Evolutionary conservation across 2,888 invertebrate genomes (phyloP), one percentile per base, ranked within the genome.

Genomic region (Mythimna ferrago): DNA sequence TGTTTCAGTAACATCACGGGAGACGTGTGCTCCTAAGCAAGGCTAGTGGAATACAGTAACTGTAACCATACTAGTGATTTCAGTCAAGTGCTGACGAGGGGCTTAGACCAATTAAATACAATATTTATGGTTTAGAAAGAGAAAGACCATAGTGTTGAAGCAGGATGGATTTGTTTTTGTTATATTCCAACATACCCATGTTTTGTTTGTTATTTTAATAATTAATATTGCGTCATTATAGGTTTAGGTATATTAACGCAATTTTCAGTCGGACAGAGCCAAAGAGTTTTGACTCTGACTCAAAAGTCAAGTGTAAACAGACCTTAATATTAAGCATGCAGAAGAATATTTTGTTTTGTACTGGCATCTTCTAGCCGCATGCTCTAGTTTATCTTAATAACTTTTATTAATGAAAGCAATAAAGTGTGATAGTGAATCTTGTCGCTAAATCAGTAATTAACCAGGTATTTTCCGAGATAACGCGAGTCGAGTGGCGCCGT

Each of bases 331-430:
- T 69, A 35, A 4, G 11, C 21, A 7, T 26, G n/a, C 41, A 14
- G 21, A 53, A 7, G 53, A 35, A 7, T 44, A 7, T 44, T 44
- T 44, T 4, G 10, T 56, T 56, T 6, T 38, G 16, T 32, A n/a
- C 26, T 26, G 3, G n/a, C 35, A 11, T 19, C 19, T 19, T 35
- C 2, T 60, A 6, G 19, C 2, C 16, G 1, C 16, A 16, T 6
- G 21, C 35, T 38, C 14, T 16, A 48, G 21, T 16, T 44, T 26
- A 3, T 16, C 14, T 32, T 32, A 32, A 57, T n/a, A 57, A 32
- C 19, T 57, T 66, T 63, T 72, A 57, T 48, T 48, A 77, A 79
- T 60, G 66, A 73, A 80, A 54, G 26, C 16, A 62, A 57, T 38
- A 41, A 57, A 53, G 32, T 32, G n/a, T 35, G 51, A 53, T 53